Base-by-base conservation (phyloP, 2,888 invertebrate species). In the Xestobium rufovillosum region DNA sequence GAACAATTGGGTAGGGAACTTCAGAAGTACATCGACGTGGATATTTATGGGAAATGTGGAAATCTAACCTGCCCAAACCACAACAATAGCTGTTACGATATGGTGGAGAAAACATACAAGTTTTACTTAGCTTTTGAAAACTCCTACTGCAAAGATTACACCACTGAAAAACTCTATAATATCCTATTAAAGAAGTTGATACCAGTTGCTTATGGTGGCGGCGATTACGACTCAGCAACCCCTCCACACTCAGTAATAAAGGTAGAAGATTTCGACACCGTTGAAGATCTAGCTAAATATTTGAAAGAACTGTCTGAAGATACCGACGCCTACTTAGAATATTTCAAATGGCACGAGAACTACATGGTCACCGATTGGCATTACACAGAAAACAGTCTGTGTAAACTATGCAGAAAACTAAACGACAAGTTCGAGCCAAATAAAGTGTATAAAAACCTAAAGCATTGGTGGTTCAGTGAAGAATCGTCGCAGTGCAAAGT, bases 11-110 rank as follows among this genome's bases (percentile, higher is more conserved):
- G 65, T 4, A 38, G 56, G 34, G 72, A 70, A 41, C 56, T 85
- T 27, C 62, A 68, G 30, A 68, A 70, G 40, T 62, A 72, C 53
- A 70, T 83, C 10, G 47, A 63, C 2, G 70, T 81, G 9, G 78
- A 80, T 53, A 66, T 80, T 12, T 80, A 68, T 51, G 81, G 80
- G 9, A 53, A 51, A 1, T 83, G 82, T 55, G 78, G 79, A 1
- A 45, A 50, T 0, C 46, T 59, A 2, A 58, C 48, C 49, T 70
- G 61, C 36, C 45, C 53, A 1, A 49, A 43, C 32, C 23, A 41
- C 4, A 31, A 41, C 23, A 19, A 19, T 19, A n/a, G n/a, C n/a
- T 19, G 23, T 19, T 19, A 19, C n/a, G 23, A 19, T 8, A 19
- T 19, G 23, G 6, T 19, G 23, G 23, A 19, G 3, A 32, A 32